Evolutionary conservation across 2,888 invertebrate genomes (phyloP), one percentile per base, ranked within the genome.

Genomic region (Hybos culiciformis): DNA sequence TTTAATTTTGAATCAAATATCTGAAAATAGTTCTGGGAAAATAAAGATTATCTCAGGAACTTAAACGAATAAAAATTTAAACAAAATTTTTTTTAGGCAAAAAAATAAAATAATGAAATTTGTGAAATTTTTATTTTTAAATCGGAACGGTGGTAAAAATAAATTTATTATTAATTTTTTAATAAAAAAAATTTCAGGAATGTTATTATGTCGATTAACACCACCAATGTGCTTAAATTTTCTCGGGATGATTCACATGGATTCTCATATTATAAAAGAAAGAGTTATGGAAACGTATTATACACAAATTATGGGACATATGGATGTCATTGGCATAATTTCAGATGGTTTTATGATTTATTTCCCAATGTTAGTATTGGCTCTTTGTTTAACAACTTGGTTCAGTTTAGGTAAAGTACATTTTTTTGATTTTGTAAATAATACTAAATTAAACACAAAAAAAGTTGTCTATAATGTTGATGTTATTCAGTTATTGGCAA

Each of bases 141-240:
- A n/a, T n/a, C n/a, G n/a, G n/a, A n/a, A n/a, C n/a, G n/a, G n/a
- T n/a, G n/a, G n/a, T n/a, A n/a, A n/a, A n/a, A n/a, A n/a, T n/a
- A n/a, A n/a, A n/a, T 31, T 31, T 31, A 7, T 31, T 8, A 24
- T 29, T 29, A 7, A 29, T 29, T 29, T 29, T 29, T 29, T 5
- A 3, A 17, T 15, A 17, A 17, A 11, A 2, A 3, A 32, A 17
- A 32, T 32, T 32, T 96, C 99, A 53, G 98, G 98, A 44, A 96
- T 97, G 97, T 78, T 96, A 76, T 74, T 93, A 31, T 97, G 96
- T 61, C 81, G 98, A 3, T 73, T 99, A 41, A 98, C 97, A 0
- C 94, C 98, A 1, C 97, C 98, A 3, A 82, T 99, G 74, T 98
- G 97, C 67, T 77, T 99, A 37, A 99, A 99, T 69, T 98, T 97